These are phyloP conservation scores for Nomada lathburiana DNA, from an alignment of 2,888 invertebrate genomes.

Conservation along the genomic window DNA sequence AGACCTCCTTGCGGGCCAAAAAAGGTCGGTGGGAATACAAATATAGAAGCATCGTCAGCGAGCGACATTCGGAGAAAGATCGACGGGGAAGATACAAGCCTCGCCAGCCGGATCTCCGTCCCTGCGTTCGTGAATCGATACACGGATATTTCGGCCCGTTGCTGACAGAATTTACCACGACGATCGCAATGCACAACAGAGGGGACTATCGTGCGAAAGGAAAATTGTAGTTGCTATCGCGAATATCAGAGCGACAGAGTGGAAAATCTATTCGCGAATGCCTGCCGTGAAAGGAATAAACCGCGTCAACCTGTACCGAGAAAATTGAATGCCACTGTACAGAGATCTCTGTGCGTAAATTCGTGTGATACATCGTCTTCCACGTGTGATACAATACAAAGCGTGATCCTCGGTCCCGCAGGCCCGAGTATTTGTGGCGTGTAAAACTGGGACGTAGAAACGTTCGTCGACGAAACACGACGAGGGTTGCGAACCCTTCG, in stretches of 20 bases:
- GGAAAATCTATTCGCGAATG: not conserved
- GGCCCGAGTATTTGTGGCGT: not conserved
- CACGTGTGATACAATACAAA: constrained; percentile 31
- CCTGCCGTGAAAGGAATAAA: constrained; percentile 34
- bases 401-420: not conserved
- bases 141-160: not conserved
- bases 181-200: not conserved
- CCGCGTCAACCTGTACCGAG: not conserved
- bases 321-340: too few species aligned
- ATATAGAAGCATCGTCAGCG: constrained; percentile 23
- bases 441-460: not conserved
- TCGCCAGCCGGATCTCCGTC: not conserved
- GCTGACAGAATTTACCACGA: not conserved
- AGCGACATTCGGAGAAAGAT: constrained; percentile 14
- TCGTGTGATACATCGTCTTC: constrained; percentile 39
- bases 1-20: constrained; percentile 10
- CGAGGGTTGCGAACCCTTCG: constrained; percentile 19
- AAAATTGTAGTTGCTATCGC: constrained; percentile 8
- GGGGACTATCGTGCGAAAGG: not conserved
- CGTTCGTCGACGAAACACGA: not conserved
- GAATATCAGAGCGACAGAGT: not conserved
- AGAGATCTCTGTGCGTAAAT: too few species aligned
- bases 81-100: constrained; percentile 3
- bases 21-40: constrained; percentile 17
- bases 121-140: constrained; percentile 11